These are phyloP conservation scores for Alloplasta piceator DNA, from an alignment of 2,888 invertebrate genomes.

Conservation along the genomic window DNA sequence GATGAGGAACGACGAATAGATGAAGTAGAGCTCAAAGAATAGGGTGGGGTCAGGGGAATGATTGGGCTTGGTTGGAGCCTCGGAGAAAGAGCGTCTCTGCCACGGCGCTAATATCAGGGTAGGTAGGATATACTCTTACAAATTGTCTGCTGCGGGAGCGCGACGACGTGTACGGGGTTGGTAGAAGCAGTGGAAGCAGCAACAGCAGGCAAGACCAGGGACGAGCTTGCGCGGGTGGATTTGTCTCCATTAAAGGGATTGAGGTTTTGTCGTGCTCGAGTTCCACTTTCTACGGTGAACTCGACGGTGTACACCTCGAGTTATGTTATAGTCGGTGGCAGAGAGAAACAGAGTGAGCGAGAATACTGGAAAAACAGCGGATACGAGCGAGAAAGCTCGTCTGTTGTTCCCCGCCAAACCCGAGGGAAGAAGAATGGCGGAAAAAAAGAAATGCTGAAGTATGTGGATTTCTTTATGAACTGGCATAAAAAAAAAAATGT, in stretches of 20 bases:
- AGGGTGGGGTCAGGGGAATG: conserved; percentile 36
- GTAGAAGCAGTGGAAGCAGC: conserved; percentile 7
- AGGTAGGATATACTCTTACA: conserved; percentile 81
- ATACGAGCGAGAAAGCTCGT: neutral
- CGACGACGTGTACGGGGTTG: conserved; percentile 65
- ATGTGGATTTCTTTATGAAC: conserved; percentile 21
- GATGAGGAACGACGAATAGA: conserved; percentile 37
- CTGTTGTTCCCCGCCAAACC: conserved; percentile 10
- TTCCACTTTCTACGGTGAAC: conserved; percentile 73
- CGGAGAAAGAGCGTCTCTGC: conserved; percentile 22
- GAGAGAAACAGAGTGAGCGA: neutral
- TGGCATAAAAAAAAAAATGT: neutral
- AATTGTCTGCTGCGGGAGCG: conserved; percentile 77
- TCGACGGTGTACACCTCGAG: conserved; percentile 32
- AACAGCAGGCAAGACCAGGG: conserved; percentile 60
- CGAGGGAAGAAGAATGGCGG: conserved; percentile 13
- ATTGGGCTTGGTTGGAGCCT: conserved; percentile 53
- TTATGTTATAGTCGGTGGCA: conserved; percentile 38
- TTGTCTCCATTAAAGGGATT: conserved; percentile 83
- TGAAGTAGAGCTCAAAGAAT: conserved; percentile 40
- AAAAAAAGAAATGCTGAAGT: conserved; percentile 5
- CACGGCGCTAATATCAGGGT: conserved; percentile 75
- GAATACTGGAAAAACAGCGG: neutral
- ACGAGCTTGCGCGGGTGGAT: conserved; percentile 76
- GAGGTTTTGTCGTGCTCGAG: conserved; percentile 81